These are phyloP conservation scores for Shinisaurus crocodilurus DNA, from an alignment of 2,113 vertebrate genomes.

Conservation along the genomic window DNA sequence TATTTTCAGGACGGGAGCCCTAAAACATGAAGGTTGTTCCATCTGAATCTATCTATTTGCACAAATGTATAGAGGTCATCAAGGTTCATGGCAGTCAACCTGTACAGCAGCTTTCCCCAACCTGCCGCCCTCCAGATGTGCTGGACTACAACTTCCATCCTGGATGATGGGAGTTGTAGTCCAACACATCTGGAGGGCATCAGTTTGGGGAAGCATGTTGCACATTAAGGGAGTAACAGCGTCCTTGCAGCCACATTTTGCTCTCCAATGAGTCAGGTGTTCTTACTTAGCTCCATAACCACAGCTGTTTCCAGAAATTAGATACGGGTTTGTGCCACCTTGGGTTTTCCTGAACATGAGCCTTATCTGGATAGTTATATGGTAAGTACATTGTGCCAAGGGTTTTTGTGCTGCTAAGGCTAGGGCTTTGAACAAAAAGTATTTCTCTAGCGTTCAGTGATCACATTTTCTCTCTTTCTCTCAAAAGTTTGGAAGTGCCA, in stretches of 20 bases:
- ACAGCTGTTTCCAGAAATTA: not conserved
- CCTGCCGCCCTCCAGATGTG: no score
- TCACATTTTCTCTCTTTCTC: slow-evolving; percentile 61
- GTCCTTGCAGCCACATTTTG: not conserved
- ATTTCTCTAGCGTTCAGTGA: slow-evolving; percentile 57
- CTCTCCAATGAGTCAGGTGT: not conserved
- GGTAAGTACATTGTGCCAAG: slow-evolving; percentile 64
- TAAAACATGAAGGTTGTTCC: not conserved
- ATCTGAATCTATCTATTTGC: not conserved
- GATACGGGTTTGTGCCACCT: not conserved
- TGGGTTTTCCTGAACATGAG: slow-evolving; percentile 28
- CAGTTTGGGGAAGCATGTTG: no score
- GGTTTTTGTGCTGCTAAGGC: slow-evolving; percentile 31
- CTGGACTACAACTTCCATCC: no score
- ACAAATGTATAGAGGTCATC: not conserved
- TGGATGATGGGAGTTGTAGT: no score
- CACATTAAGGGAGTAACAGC: not conserved
- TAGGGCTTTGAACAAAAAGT: not conserved
- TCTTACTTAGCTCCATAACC: not conserved
- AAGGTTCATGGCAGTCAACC: not conserved
- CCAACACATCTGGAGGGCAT: no score
- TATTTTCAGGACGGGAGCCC: not conserved
- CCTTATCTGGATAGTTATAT: not conserved
- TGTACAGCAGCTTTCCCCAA: not conserved
- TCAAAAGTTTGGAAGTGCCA: slow-evolving; percentile 77